Base-by-base conservation (phyloP, 92 coral and sea anemone genomes). In the Phenganax stokvisi region DNA sequence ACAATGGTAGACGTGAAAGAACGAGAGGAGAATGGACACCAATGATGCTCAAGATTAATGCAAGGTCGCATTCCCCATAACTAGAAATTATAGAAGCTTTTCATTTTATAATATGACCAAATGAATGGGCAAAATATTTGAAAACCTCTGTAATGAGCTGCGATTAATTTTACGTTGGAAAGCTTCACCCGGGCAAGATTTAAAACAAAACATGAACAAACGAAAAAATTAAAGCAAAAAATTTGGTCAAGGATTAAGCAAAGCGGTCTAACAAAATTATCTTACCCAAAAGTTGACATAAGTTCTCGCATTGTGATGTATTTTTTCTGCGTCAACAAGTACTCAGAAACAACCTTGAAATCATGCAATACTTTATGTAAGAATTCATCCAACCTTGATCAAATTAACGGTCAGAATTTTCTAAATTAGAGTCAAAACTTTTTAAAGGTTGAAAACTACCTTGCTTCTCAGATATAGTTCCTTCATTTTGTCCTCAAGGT, bases 381-480 rank as follows among this genome's bases (percentile, higher is more conserved):
- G 12, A 79, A 28, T 60, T n/a, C 13, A 5, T n/a, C 25, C 8
- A 17, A 64, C 13, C 28, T 59, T 61, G 10, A 12, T 16, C 37
- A 3, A 57, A 70, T 20, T 64, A 17, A 17, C 3, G 64, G 44
- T 57, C 47, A n/a, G 69, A 20, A 20, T 20, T 20, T 20, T 20
- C 25, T 37, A 37, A 56, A 80, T 20, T 3, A 71, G 4, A 6
- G 51, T 10, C 20, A 31, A 61, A 9, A 13, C 9, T 8, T 64
- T 53, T 58, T 20, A 57, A 52, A 58, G 29, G 25, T 11, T 0
- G 8, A 54, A n/a, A 9, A 88, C 47, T 86, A 94, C 98, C 90
- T 90, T 90, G 89, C 98, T 92, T 80, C 89, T 92, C 62, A 94
- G 75, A 85, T 94, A 92, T 51, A 94, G 90, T 87, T 92, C 98